These are phyloP conservation scores for Neotoma lepida DNA, from an alignment of 2,113 vertebrate genomes.

Conservation along the genomic window DNA sequence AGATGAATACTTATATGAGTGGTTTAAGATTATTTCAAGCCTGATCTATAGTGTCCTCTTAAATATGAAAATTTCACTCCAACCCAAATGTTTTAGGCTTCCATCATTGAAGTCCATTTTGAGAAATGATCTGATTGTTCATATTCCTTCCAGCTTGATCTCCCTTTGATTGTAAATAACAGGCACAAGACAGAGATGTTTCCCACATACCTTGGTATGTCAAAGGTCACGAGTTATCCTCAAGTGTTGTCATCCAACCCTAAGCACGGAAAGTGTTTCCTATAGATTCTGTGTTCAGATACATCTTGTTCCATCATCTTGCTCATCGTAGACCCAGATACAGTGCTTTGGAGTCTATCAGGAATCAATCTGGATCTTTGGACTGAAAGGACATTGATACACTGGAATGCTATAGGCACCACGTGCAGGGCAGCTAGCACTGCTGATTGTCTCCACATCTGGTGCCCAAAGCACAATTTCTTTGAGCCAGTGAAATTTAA, in stretches of 20 bases:
- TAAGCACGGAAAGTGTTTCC: background rate
- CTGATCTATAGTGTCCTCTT: background rate
- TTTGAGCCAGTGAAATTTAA: slow-evolving; percentile 65
- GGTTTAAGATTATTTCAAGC: slow-evolving; percentile 9
- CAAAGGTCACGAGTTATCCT: slow-evolving; percentile 5
- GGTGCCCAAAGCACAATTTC: slow-evolving; percentile 51
- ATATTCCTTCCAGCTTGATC: slow-evolving; percentile 10
- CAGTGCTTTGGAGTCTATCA: background rate
- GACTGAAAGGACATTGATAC: background rate
- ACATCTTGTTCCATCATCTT: background rate
- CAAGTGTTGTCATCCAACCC: background rate
- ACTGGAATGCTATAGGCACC: background rate
- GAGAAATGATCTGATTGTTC: slow-evolving; percentile 37
- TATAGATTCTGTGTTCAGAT: background rate
- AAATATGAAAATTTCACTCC: slow-evolving; percentile 33
- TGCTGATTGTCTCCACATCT: background rate
- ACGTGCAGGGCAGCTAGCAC: slow-evolving; percentile 27
- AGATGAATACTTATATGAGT: background rate
- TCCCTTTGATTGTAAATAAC: slow-evolving; percentile 25
- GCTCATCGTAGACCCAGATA: background rate
- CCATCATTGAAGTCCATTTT: background rate
- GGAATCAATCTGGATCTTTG: background rate
- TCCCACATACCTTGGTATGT: background rate
- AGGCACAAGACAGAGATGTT: background rate
- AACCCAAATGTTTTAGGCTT: background rate